These are phyloP conservation scores for Autographa gamma DNA, from an alignment of 2,888 invertebrate genomes.

Conservation along the genomic window DNA sequence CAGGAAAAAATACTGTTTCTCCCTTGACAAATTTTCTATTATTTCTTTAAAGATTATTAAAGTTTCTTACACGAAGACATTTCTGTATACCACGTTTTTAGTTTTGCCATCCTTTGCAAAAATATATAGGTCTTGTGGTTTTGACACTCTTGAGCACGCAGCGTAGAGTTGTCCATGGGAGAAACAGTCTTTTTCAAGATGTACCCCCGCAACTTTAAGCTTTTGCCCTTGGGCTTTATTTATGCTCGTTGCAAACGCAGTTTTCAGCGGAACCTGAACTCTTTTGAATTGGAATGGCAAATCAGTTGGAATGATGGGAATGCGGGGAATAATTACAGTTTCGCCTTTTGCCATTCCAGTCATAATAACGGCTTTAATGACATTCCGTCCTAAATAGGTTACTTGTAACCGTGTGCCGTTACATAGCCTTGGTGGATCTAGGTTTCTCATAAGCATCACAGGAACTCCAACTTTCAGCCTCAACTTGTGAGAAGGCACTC, in stretches of 20 bases:
- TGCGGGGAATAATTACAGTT: slow-evolving; percentile 54
- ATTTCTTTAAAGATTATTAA: background rate
- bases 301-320: slow-evolving; percentile 13
- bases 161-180: slow-evolving; percentile 16
- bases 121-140: slow-evolving; percentile 3
- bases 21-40: background rate
- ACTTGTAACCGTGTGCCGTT: background rate
- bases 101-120: slow-evolving; percentile 9
- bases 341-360: background rate
- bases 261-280: slow-evolving; percentile 12
- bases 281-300: slow-evolving; percentile 15
- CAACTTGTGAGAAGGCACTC: too few species aligned
- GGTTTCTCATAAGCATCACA: background rate
- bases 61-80: background rate
- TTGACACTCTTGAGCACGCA: slow-evolving; percentile 11
- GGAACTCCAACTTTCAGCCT: slow-evolving; percentile 2
- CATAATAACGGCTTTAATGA: background rate
- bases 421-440: background rate
- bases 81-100: slow-evolving; percentile 1
- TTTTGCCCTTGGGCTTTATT: background rate
- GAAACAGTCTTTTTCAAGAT: slow-evolving; percentile 12
- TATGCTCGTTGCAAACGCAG: background rate
- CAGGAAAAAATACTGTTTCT: background rate
- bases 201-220: background rate
- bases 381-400: background rate